phyloP scores from a whole-genome alignment of 2,888 invertebrate species.

The Xestia xanthographa region DNA sequence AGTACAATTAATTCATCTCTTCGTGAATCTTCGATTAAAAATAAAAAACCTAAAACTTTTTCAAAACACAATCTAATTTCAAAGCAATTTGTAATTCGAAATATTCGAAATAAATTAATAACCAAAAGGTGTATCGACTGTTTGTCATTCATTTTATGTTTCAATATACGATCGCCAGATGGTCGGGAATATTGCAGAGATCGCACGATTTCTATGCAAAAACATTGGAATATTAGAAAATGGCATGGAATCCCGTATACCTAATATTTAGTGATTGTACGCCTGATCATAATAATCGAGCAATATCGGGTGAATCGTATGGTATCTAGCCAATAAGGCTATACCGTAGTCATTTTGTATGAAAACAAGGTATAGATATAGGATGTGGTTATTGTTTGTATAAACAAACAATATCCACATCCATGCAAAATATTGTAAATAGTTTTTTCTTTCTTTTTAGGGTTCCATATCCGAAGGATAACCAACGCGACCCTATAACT shows the following conservation, averaged over 20 bases:
- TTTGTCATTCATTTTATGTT: constrained; percentile 30
- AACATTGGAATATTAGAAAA: constrained; percentile 35
- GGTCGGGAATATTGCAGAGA: constrained; percentile 37
- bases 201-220: constrained; percentile 25
- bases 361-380: not conserved
- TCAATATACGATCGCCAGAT: constrained; percentile 47
- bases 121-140: constrained; percentile 8
- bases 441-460: too few relatives aligned
- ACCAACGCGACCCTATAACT: too few relatives aligned
- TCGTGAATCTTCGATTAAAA: too few relatives aligned
- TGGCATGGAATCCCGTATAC: not conserved
- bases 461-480: too few relatives aligned
- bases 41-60: not conserved
- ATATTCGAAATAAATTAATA: constrained; percentile 24
- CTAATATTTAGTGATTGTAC: constrained; percentile 37
- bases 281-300: not conserved
- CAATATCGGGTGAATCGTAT: not conserved
- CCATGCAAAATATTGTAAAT: too few relatives aligned
- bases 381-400: too few relatives aligned
- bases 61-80: constrained; percentile 3
- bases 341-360: not conserved
- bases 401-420: too few relatives aligned
- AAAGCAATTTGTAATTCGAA: constrained; percentile 30
- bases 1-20: not conserved
- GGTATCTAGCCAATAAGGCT: not conserved